Percentiles rank a stretch among this genome's conserved stretches.
Conservation (phyloP, 2,797 vertebrate species). For the Labeo calbasu region DNA sequence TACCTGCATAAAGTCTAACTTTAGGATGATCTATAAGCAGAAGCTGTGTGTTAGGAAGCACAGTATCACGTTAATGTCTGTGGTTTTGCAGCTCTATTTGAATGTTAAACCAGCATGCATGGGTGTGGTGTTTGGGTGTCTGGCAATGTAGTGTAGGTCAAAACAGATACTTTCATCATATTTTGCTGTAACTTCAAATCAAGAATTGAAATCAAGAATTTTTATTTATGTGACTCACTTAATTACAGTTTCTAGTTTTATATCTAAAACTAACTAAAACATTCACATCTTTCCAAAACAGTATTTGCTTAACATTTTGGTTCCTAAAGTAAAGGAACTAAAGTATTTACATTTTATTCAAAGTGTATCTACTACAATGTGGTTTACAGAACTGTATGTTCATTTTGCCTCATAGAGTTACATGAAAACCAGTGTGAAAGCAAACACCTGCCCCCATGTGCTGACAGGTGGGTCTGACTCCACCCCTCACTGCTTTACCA, state of each 20-base stretch:
- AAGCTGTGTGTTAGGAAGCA: background rate
- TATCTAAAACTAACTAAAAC: no score
- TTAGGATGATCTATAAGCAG: background rate
- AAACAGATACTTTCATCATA: background rate
- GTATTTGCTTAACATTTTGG: background rate
- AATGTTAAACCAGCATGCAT: background rate
- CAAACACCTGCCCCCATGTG: background rate
- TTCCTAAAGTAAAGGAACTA: background rate
- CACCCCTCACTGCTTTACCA: background rate
- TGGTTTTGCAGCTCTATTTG: background rate
- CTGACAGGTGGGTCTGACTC: constrained; percentile 28
- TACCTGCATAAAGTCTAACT: background rate
- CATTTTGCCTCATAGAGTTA: background rate
- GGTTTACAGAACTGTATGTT: background rate
- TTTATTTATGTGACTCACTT: background rate
- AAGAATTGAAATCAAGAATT: background rate
- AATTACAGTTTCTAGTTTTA: background rate
- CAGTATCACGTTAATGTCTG: background rate
- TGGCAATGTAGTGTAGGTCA: background rate
- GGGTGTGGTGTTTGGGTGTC: background rate
- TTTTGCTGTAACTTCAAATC: background rate
- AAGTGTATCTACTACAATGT: background rate
- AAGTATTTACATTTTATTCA: background rate
- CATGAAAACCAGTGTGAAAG: background rate
- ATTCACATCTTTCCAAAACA: background rate